Base-by-base conservation (phyloP, 1,140 invertebrate species). In the Zophobas atratus region DNA sequence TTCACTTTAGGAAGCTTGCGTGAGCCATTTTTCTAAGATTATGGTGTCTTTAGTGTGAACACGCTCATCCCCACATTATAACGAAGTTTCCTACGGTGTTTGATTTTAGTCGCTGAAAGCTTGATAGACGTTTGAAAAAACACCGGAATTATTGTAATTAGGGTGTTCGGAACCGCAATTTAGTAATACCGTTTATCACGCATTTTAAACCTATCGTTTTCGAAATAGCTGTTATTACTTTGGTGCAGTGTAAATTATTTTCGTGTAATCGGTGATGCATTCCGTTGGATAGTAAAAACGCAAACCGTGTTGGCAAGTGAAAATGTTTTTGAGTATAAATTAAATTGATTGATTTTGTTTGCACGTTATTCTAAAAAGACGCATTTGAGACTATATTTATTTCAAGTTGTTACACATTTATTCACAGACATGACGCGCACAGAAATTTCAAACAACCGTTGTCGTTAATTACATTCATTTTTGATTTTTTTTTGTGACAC, bases 1-100 rank as follows among this genome's bases (percentile, higher is more conserved):
- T 67, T 67, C 60, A 67, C 60, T 67, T 67, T 67, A 67, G 38
- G 60, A 67, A 67, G 60, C 60, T 67, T 39, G 60, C 60, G 60
- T 67, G 60, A 67, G 39, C 60, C 6, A 67, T 67, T 67, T 67
- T 67, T 67, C 38, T 20, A 6, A 67, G 60, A 67, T 67, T 67
- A 67, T 67, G 38, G 38, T 67, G 43, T 67, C 60, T 67, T 67
- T 43, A 67, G 60, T 67, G 60, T 67, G 60, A 67, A 67, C 60
- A 67, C 60, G 39, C 60, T 67, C 60, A 67, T 67, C 38, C 39
- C 39, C 39, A 43, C 60, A 67, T 67, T 32, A 67, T 67, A 67
- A 67, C 57, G 33, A 63, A 41, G 3, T 43, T 67, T 43, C 20
- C 60, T 67, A n/a, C 60, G 60, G 56, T 0, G 20, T 60, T 60